Conservation (phyloP, 2,113 vertebrate genomes). For the Ophthalmolycus amberensis region DNA sequence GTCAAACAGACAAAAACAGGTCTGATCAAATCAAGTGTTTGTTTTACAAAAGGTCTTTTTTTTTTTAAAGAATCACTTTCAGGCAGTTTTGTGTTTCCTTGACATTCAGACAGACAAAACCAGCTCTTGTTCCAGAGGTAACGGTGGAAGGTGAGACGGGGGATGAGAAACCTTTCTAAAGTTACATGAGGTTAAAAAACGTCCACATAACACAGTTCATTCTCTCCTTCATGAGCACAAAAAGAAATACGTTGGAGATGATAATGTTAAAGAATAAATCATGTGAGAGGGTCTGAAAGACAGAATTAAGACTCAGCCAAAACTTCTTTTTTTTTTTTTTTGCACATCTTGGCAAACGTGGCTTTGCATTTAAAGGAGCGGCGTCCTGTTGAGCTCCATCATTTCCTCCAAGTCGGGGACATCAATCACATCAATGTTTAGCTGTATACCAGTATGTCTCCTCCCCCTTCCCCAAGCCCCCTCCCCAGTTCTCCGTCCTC, state of each 20-base stretch:
- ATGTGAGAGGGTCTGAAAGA: conserved; percentile 12
- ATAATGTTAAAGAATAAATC: conserved; percentile 32
- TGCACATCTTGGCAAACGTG: conserved; percentile 3
- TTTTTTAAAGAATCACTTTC: conserved; percentile 34
- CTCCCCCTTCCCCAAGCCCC: conserved; percentile 48
- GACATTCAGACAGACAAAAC: conserved; percentile 59
- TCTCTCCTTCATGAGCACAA: conserved; percentile 34
- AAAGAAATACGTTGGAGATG: conserved; percentile 37
- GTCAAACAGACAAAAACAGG: conserved; percentile 15
- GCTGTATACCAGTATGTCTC: conserved; percentile 74
- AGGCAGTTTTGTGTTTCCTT: conserved; percentile 53
- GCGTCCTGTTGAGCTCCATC: conserved; percentile 35
- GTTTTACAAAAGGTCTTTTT: conserved; percentile 51
- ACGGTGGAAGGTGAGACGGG: conserved; percentile 12
- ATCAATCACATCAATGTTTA: conserved; percentile 69
- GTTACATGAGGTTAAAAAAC: conserved; percentile 9
- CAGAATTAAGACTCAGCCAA: conserved; percentile 51
- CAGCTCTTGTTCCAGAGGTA: conserved; percentile 54
- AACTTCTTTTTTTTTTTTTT: not conserved
- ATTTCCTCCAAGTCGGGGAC: conserved; percentile 41
- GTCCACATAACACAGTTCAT: conserved; percentile 5
- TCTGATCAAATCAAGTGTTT: conserved; percentile 62
- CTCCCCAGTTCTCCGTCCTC: conserved; percentile 48
- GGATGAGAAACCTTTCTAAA: conserved; percentile 18
- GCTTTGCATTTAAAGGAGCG: conserved; percentile 52